phyloP scores from a whole-genome alignment of 2,888 invertebrate genomes.

The Dolichomitus sp. region DNA sequence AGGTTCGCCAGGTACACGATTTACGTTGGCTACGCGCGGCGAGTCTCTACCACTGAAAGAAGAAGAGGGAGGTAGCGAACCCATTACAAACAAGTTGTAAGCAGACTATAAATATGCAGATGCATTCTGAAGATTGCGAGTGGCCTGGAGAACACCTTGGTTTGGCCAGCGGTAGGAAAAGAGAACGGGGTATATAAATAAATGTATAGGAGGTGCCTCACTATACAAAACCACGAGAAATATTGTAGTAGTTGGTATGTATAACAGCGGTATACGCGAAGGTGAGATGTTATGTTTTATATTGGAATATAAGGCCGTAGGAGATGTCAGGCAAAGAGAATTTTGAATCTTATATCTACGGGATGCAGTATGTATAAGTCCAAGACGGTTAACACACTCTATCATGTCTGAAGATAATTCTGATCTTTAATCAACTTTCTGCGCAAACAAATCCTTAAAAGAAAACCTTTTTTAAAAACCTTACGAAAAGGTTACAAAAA shows the following conservation, averaged over 20 bases:
- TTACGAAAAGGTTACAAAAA: neutral
- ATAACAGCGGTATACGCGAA: neutral
- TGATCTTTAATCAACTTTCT: neutral
- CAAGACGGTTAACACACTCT: neutral
- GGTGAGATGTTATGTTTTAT: conserved; percentile 34
- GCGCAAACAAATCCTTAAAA: neutral
- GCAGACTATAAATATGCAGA: conserved; percentile 71
- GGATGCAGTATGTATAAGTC: neutral
- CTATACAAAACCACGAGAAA: conserved; percentile 40
- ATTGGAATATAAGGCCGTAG: conserved; percentile 33
- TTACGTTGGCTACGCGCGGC: conserved; percentile 46
- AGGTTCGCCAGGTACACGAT: conserved; percentile 63
- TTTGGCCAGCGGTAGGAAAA: conserved; percentile 54
- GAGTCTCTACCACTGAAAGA: conserved; percentile 35
- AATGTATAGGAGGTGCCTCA: conserved; percentile 56
- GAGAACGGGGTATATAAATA: conserved; percentile 44
- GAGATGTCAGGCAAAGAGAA: conserved; percentile 38
- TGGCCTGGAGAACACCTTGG: conserved; percentile 61
- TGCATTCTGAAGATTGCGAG: conserved; percentile 67
- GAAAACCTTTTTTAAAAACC: no score
- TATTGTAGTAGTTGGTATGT: conserved; percentile 16
- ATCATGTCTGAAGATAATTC: neutral
- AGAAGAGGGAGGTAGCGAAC: conserved; percentile 31
- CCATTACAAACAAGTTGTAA: conserved; percentile 69
- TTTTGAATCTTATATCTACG: conserved; percentile 6